Evolutionary conservation across 2,113 vertebrate species (phyloP).

Genomic region (Neopipo cinnamomea): DNA sequence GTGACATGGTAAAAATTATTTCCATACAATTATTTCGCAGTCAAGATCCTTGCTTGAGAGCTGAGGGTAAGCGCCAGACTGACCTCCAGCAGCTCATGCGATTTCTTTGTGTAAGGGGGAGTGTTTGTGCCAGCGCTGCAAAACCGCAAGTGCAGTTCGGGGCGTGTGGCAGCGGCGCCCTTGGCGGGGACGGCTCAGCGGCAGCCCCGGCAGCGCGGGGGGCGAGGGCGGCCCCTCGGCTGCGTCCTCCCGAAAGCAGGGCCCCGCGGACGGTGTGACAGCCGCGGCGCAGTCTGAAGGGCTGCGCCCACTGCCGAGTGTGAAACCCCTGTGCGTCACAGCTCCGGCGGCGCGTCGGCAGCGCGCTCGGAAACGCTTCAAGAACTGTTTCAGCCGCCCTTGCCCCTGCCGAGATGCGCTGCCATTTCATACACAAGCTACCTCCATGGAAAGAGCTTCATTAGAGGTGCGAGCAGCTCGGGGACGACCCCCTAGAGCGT

Average conservation of each 20-base stretch:
- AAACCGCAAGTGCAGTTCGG: background rate
- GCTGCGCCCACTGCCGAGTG: background rate
- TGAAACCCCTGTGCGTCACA: background rate
- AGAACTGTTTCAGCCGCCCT: background rate
- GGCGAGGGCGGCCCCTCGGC: no score
- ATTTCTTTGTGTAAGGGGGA: background rate
- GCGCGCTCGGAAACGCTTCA: background rate
- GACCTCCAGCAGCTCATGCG: background rate
- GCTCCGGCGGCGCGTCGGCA: background rate
- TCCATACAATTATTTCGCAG: background rate
- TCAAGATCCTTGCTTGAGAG: background rate
- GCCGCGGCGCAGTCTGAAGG: background rate
- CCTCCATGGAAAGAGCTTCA: background rate
- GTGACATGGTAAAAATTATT: background rate
- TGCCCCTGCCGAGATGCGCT: background rate
- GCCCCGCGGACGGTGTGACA: background rate
- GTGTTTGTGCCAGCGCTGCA: background rate
- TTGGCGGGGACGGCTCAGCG: background rate
- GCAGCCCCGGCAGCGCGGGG: background rate
- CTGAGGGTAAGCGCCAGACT: accelerated
- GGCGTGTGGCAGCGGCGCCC: background rate
- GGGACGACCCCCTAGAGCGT: background rate
- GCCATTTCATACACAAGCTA: background rate
- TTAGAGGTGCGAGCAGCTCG: background rate
- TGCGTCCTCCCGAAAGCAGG: no score